These are phyloP conservation scores for Vimba vimba DNA, from an alignment of 2,113 vertebrate genomes.

Conservation along the genomic window DNA sequence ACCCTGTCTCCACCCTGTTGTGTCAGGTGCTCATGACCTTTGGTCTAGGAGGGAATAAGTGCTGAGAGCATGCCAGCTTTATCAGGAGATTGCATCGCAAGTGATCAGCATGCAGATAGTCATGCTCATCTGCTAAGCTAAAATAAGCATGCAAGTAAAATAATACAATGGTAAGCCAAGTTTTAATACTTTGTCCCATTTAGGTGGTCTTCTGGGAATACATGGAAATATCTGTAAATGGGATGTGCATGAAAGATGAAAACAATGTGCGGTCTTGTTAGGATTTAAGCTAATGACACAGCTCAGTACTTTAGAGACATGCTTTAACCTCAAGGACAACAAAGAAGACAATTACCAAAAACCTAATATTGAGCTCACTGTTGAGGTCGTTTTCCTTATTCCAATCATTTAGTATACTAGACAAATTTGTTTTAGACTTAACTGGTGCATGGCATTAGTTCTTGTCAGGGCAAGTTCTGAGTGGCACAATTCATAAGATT, in stretches of 20 bases:
- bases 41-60: neutral
- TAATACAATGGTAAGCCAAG: neutral
- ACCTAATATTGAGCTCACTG: neutral
- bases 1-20: neutral
- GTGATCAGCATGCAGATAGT: neutral
- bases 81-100: neutral
- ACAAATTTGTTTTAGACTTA: neutral
- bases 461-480: too few species aligned
- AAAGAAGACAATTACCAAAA: neutral
- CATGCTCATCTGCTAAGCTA: neutral
- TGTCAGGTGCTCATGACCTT: conserved; percentile 25
- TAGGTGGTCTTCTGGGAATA: neutral
- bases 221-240: neutral
- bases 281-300: neutral
- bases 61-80: neutral
- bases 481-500: too few species aligned
- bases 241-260: neutral
- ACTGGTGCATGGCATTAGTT: neutral
- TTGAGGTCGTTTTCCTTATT: neutral
- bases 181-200: neutral
- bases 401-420: neutral
- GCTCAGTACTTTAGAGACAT: neutral
- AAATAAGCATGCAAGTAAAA: neutral
- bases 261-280: neutral
- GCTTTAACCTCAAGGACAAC: neutral